Conservation (phyloP, 2,888 invertebrate genomes). For the Drosophila atripex region DNA sequence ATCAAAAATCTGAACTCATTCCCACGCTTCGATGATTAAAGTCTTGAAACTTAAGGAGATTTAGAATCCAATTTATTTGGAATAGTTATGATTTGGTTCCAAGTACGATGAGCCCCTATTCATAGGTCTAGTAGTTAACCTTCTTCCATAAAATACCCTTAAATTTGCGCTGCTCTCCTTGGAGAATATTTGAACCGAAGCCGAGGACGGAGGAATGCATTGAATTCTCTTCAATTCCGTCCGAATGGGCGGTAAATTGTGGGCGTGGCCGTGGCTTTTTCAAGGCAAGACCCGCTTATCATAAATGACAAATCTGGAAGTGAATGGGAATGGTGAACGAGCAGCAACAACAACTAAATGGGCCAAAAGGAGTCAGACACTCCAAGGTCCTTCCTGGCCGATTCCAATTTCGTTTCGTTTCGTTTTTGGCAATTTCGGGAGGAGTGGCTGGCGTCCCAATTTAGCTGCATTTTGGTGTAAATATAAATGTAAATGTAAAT, state of each 20-base stretch:
- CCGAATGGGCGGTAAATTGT: background rate
- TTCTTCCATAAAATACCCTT: too few relatives aligned
- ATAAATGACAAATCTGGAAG: slow-evolving; percentile 69
- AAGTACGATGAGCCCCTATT: too few relatives aligned
- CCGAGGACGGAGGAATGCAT: background rate
- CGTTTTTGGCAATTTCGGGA: background rate
- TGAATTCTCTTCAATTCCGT: slow-evolving; percentile 4
- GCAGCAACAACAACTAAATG: slow-evolving; percentile 28
- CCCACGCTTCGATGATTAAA: too few relatives aligned
- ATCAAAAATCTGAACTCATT: too few relatives aligned
- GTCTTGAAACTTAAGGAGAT: too few relatives aligned
- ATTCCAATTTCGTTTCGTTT: slow-evolving; percentile 33
- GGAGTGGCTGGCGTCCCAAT: slow-evolving; percentile 43
- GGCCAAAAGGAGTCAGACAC: slow-evolving; percentile 51
- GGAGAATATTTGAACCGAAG: background rate
- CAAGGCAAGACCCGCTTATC: slow-evolving; percentile 45
- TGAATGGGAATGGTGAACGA: slow-evolving; percentile 21
- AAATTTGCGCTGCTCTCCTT: too few relatives aligned
- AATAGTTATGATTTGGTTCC: too few relatives aligned
- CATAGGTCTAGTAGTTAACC: too few relatives aligned
- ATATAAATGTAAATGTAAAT: slow-evolving; percentile 51
- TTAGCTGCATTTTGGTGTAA: slow-evolving; percentile 58
- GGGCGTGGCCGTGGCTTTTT: slow-evolving; percentile 10
- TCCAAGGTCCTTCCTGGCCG: slow-evolving; percentile 5
- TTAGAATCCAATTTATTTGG: too few relatives aligned